Evolutionary conservation across 1,140 invertebrate genomes (phyloP).

Genomic region (Lucilia sericata): DNA sequence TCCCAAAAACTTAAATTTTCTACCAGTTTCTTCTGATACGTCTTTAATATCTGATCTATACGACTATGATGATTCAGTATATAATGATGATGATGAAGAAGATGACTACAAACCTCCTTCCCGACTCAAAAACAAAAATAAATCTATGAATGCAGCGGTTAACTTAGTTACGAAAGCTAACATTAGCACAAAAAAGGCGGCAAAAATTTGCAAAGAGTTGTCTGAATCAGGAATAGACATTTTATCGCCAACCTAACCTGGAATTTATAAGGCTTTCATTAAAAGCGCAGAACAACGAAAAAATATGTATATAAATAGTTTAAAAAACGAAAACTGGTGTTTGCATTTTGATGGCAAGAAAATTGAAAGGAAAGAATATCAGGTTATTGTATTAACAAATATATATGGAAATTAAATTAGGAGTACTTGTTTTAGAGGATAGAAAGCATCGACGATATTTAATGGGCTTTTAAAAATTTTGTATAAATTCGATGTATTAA

Average conservation of each 20-base stretch:
- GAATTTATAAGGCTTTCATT: background rate
- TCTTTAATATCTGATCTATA: background rate
- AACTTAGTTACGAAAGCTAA: background rate
- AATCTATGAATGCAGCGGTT: background rate
- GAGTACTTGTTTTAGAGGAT: conserved; percentile 12
- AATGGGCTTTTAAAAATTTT: too few relatives aligned
- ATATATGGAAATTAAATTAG: conserved; percentile 29
- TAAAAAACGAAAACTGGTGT: conserved; percentile 1
- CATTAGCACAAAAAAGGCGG: background rate
- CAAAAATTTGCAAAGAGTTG: background rate
- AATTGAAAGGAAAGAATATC: conserved; percentile 32
- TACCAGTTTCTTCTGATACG: background rate
- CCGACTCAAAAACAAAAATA: background rate
- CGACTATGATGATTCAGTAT: background rate
- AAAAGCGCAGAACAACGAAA: background rate
- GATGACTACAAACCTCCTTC: background rate
- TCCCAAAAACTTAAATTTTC: background rate
- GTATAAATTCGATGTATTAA: background rate
- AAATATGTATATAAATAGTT: background rate
- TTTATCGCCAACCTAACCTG: background rate
- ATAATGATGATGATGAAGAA: background rate
- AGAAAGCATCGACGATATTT: too few relatives aligned
- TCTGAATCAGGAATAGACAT: background rate
- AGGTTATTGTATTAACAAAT: background rate
- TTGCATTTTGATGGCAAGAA: conserved; percentile 29